Conservation (phyloP, 2,113 vertebrate genomes). For the Sterrhoptilus dennistouni region DNA sequence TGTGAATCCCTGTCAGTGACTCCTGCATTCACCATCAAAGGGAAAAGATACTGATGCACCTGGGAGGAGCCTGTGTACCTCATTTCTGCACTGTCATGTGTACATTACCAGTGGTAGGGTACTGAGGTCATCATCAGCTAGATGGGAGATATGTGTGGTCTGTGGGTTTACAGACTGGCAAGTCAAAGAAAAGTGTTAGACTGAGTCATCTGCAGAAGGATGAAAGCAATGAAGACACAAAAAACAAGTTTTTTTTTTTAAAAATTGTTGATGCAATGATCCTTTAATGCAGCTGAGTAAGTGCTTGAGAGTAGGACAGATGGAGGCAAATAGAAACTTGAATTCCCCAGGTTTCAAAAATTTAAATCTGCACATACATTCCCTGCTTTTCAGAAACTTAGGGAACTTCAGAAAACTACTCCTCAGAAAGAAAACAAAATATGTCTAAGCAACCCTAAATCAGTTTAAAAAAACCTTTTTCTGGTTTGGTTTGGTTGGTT, state of each 20-base stretch:
- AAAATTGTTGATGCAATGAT: background rate
- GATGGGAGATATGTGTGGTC: constrained; percentile 7
- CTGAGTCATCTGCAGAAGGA: background rate
- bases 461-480: background rate
- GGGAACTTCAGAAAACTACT: background rate
- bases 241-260: background rate
- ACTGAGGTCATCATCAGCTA: background rate
- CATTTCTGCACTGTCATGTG: background rate
- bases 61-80: background rate
- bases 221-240: background rate
- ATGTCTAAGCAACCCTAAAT: background rate
- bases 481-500: background rate
- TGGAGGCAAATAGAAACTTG: background rate
- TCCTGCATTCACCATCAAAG: background rate
- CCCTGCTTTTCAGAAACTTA: background rate
- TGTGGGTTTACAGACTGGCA: constrained; percentile 19
- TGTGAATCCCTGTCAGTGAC: background rate
- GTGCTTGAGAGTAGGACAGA: background rate
- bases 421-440: background rate
- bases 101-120: background rate
- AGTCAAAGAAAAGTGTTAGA: background rate
- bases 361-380: background rate
- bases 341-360: background rate
- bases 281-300: background rate
- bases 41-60: background rate